These are phyloP conservation scores for Rhopilema esculentum DNA, from an alignment of 30 jellyfish, hydroid and myxozoan genomes.

Conservation along the genomic window DNA sequence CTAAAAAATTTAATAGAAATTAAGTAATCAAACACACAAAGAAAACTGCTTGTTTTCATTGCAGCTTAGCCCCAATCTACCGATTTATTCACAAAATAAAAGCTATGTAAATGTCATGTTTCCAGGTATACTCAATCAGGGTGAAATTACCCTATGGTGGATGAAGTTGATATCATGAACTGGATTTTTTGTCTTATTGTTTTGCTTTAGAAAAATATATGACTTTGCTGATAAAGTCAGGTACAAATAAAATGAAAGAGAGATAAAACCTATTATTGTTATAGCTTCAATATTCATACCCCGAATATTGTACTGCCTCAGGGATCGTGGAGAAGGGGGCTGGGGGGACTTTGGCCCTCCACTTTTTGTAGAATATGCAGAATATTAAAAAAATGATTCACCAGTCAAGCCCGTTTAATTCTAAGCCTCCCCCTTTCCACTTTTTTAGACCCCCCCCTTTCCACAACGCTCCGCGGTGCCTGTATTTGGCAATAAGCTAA, in stretches of 20 bases:
- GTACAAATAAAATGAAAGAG: not conserved
- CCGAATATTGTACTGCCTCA: not conserved
- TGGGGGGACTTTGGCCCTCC: not conserved
- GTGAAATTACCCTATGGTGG: conserved; percentile 3
- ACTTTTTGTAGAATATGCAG: not conserved
- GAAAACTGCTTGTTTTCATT: not conserved
- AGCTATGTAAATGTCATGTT: not conserved
- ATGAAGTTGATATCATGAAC: not conserved
- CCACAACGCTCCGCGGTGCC: not conserved
- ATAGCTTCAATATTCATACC: not conserved
- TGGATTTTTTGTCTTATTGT: not conserved
- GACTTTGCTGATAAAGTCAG: not conserved
- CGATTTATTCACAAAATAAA: not conserved
- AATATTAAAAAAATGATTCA: not conserved
- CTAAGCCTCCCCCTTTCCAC: not conserved
- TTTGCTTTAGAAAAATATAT: conserved; percentile 8
- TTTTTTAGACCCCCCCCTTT: no score
- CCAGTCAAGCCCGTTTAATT: not conserved
- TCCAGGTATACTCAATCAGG: not conserved
- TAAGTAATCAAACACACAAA: not conserved
- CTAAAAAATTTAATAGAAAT: not conserved
- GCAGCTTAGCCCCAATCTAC: not conserved
- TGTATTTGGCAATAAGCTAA: not conserved
- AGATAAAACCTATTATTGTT: not conserved
- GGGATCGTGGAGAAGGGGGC: not conserved